A percentile compares a stretch with the other conserved stretches of the same genome.
Conservation (phyloP, 1,140 invertebrate species). For the Aphelinus certus region DNA sequence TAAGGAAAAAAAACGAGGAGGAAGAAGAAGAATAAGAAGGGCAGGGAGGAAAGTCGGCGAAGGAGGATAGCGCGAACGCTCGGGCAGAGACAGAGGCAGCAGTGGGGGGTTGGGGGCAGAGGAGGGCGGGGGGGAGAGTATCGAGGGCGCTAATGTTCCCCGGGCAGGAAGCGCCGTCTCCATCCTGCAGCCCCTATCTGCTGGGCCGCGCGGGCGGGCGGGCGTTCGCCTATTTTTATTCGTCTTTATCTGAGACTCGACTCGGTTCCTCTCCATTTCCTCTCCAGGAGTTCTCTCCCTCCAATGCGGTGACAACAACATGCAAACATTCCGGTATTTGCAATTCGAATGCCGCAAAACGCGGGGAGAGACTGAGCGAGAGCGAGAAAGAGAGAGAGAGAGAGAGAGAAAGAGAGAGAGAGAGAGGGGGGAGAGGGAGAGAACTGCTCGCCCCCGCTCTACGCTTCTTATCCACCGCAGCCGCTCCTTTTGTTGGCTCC, state of each 20-base stretch:
- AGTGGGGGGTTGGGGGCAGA: neutral
- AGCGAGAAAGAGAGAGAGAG: constrained; percentile 35
- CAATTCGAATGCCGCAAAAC: constrained; percentile 63
- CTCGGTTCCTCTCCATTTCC: constrained; percentile 63
- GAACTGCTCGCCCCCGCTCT: neutral
- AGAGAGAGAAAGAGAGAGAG: neutral
- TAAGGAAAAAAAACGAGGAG: neutral
- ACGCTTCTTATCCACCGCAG: neutral
- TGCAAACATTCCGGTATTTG: constrained; percentile 68
- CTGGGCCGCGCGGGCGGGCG: constrained; percentile 19
- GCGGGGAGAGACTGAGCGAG: constrained; percentile 4
- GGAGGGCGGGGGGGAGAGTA: constrained; percentile 52
- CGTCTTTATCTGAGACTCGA: constrained; percentile 62
- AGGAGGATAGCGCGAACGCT: too few relatives aligned
- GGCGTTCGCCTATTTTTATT: constrained; percentile 64
- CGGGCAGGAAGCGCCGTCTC: constrained; percentile 64
- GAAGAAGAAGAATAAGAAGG: neutral
- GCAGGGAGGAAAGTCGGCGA: too few relatives aligned
- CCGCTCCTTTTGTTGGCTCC: too few relatives aligned
- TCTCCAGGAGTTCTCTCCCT: constrained; percentile 50
- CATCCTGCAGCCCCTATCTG: constrained; percentile 57
- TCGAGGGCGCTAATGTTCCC: constrained; percentile 64
- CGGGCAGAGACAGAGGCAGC: neutral
- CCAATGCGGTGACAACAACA: constrained; percentile 64
- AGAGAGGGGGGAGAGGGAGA: neutral